Percentiles rank a stretch among this genome's conserved stretches.
phyloP scores from a whole-genome alignment of 2,797 vertebrate species.

The Valencia hispanica region DNA sequence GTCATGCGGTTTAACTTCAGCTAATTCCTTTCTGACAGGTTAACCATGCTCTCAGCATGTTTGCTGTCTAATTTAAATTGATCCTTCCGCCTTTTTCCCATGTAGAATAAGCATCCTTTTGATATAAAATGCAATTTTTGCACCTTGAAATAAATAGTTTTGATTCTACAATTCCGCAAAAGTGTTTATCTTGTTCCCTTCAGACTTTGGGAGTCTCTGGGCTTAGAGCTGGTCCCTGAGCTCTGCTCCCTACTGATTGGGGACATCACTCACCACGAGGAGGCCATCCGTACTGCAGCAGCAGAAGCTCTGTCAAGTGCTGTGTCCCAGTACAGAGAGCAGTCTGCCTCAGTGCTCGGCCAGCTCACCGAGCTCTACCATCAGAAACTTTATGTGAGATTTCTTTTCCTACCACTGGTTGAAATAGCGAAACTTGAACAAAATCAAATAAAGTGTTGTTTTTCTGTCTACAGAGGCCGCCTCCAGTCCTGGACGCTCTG shows the following conservation, averaged over 20 bases:
- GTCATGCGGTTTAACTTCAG: not conserved
- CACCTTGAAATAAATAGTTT: not conserved
- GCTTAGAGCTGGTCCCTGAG: slow-evolving; percentile 89
- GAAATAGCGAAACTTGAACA: not conserved
- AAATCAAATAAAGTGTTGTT: slow-evolving; percentile 4
- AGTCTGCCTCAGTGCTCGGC: slow-evolving; percentile 87
- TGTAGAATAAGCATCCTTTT: not conserved
- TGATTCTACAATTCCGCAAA: not conserved
- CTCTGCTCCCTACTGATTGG: slow-evolving; percentile 92
- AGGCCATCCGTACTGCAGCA: slow-evolving; percentile 89
- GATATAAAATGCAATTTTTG: not conserved
- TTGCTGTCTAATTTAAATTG: not conserved
- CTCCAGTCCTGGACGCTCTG: slow-evolving; percentile 94
- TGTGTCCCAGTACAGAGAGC: slow-evolving; percentile 87
- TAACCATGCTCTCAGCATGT: not conserved
- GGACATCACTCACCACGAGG: slow-evolving; percentile 93
- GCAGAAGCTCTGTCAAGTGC: slow-evolving; percentile 93
- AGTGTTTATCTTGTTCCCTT: not conserved
- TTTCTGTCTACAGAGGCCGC: slow-evolving; percentile 85
- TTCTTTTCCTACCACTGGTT: not conserved
- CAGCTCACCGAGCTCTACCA: slow-evolving; percentile 96
- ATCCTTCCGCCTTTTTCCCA: not conserved
- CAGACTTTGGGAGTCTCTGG: slow-evolving; percentile 93
- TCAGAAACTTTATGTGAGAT: slow-evolving; percentile 94
- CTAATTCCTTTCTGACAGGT: no score